Base-by-base conservation (phyloP, 2,113 vertebrate species). In the Ascaphus truei region DNA sequence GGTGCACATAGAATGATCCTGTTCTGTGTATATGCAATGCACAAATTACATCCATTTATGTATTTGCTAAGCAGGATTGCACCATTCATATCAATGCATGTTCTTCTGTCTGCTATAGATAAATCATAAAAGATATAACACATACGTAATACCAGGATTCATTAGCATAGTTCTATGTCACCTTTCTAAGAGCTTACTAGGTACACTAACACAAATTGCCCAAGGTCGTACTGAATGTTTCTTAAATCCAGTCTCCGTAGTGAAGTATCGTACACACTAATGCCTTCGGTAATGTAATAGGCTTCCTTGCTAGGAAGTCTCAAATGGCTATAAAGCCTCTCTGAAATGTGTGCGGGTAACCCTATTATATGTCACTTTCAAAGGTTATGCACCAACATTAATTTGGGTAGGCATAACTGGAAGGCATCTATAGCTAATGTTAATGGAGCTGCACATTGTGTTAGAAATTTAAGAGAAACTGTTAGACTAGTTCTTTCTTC, bases 11-110 rank as follows among this genome's bases (percentile, higher is more conserved):
- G n/a, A n/a, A n/a, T n/a, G n/a, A n/a, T n/a, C n/a, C n/a, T n/a
- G n/a, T n/a, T n/a, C n/a, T n/a, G n/a, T n/a, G n/a, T n/a, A n/a
- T n/a, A n/a, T n/a, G n/a, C 62, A 18, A 29, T 41, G 52, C 62
- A 53, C 48, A 27, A 27, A 53, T 53, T 37, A 65, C 29, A 41
- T 65, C 30, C 48, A 20, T 53, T 22, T 39, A 65, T 53, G 50
- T 2, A 12, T 29, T 12, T 55, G 23, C 12, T 9, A n/a, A n/a
- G n/a, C n/a, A n/a, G n/a, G n/a, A n/a, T n/a, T n/a, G n/a, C n/a
- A 52, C 7, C 34, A 53, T 65, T n/a, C 29, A 29, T 55, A 37
- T 50, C 62, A 53, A 50, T 39, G 8, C 34, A 29, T 26, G n/a
- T 27, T 25, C 62, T 65, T 29, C 48, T 47, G 65, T 57, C 29